phyloP scores from a whole-genome alignment of 2,888 invertebrate species.

The Drosophila rubida region DNA sequence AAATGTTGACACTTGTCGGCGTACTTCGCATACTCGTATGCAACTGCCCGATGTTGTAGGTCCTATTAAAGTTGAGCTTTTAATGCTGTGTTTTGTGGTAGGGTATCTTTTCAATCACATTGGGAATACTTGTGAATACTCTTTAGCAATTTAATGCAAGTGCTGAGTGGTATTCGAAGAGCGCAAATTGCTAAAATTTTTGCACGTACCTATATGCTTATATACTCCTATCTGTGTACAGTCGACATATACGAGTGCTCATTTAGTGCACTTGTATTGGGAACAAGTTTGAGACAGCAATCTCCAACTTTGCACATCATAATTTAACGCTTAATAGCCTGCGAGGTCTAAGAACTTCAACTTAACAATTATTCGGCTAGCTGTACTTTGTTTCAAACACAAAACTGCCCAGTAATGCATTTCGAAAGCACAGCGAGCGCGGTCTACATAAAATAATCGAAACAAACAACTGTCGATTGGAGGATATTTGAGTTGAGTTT shows the following conservation, averaged over 20 bases:
- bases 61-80: neutral
- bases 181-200: constrained; percentile 9
- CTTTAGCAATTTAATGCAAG: constrained; percentile 16
- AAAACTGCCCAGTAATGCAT: neutral
- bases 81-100: neutral
- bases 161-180: neutral
- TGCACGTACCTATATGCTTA: constrained; percentile 7
- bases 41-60: constrained; percentile 5
- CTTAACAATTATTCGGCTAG: neutral
- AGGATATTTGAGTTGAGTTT: neutral
- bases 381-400: neutral
- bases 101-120: neutral
- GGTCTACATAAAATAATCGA: neutral
- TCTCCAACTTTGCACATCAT: constrained; percentile 27
- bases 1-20: constrained; percentile 4
- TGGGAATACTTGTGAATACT: neutral
- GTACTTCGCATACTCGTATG: constrained; percentile 1
- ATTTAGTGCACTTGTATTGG: neutral
- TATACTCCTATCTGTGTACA: constrained; percentile 1
- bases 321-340: constrained; percentile 36
- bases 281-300: constrained; percentile 11
- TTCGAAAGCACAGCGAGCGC: neutral
- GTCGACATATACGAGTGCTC: neutral
- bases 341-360: constrained; percentile 13
- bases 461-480: neutral